phyloP scores from a whole-genome alignment of 2,888 invertebrate genomes.

The Megastigmus dorsalis region DNA sequence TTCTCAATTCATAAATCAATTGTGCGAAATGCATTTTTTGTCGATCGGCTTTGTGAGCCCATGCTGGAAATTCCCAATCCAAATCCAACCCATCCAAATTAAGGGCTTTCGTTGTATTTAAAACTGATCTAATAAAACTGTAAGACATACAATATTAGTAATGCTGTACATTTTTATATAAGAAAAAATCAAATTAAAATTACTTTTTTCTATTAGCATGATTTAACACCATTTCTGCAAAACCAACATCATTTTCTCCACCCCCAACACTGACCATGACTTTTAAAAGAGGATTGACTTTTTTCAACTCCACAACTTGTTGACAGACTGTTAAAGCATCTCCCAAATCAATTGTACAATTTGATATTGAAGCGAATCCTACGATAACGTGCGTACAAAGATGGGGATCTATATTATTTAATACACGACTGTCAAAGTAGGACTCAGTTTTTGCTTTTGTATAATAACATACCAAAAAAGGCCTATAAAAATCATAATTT shows the following conservation, averaged over 20 bases:
- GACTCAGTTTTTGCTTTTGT: slow-evolving; percentile 75
- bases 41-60: slow-evolving; percentile 70
- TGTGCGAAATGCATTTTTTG: slow-evolving; percentile 86
- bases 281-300: slow-evolving; percentile 80
- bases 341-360: slow-evolving; percentile 79
- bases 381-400: slow-evolving; percentile 90
- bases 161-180: not conserved
- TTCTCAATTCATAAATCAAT: slow-evolving; percentile 83
- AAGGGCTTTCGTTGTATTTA: slow-evolving; percentile 76
- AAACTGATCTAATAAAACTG: slow-evolving; percentile 77
- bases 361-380: slow-evolving; percentile 82
- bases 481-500: slow-evolving; percentile 57
- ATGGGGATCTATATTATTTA: slow-evolving; percentile 80
- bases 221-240: slow-evolving; percentile 83
- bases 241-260: slow-evolving; percentile 75
- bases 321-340: slow-evolving; percentile 70
- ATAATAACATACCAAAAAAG: slow-evolving; percentile 82
- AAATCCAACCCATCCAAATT: slow-evolving; percentile 84
- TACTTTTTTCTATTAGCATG: slow-evolving; percentile 82
- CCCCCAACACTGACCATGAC: slow-evolving; percentile 87
- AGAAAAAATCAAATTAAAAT: slow-evolving; percentile 33
- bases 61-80: slow-evolving; percentile 92
- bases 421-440: slow-evolving; percentile 74
- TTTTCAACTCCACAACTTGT: slow-evolving; percentile 77
- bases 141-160: slow-evolving; percentile 44